Evolutionary conservation across 2,113 vertebrate species (phyloP).

Genomic region (Onychorhynchus coronatus): DNA sequence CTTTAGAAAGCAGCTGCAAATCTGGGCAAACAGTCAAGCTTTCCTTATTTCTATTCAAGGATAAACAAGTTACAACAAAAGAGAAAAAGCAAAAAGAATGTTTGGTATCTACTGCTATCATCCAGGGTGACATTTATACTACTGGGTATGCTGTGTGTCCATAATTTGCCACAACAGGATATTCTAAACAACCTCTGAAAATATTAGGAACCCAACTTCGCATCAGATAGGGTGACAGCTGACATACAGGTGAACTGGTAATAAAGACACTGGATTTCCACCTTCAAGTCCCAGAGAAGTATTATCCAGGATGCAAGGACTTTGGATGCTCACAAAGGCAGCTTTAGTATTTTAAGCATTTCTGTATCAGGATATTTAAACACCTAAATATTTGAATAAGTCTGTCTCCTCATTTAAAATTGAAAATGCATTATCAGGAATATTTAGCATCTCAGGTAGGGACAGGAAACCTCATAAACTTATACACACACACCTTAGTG

Average conservation of each 20-base stretch:
- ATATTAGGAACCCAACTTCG: neutral
- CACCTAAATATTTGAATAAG: neutral
- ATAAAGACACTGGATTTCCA: neutral
- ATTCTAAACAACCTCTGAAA: neutral
- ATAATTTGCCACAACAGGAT: neutral
- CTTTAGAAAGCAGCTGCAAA: constrained; percentile 37
- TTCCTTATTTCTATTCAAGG: neutral
- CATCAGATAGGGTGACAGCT: neutral
- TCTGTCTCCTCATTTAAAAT: neutral
- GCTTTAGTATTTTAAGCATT: neutral
- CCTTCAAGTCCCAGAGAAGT: neutral
- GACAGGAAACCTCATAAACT: neutral
- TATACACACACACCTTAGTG: neutral
- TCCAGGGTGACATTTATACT: neutral
- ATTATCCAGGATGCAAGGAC: neutral
- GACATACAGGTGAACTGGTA: neutral
- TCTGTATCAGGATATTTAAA: neutral
- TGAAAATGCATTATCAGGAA: neutral
- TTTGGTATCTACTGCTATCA: neutral
- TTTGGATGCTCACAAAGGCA: fast-evolving
- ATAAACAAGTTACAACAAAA: neutral
- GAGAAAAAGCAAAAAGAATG: neutral
- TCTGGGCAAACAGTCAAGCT: constrained; percentile 38
- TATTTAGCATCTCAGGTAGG: neutral
- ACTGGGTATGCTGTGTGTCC: neutral